A percentile compares a stretch with the other conserved stretches of the same genome.
phyloP scores from a whole-genome alignment of 2,113 vertebrate genomes.

The Geothlypis trichas region DNA sequence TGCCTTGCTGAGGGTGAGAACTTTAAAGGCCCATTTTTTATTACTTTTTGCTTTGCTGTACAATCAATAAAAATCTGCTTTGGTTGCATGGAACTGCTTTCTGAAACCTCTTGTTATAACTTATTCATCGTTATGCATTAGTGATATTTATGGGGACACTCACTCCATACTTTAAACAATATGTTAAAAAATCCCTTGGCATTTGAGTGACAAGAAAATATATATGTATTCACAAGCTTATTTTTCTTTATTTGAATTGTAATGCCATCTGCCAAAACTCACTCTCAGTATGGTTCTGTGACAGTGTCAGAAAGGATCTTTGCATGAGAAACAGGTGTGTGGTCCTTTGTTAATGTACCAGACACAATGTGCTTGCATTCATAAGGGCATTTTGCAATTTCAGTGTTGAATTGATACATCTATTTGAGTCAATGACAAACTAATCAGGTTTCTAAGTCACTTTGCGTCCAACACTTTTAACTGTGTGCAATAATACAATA shows the following conservation, averaged over 20 bases:
- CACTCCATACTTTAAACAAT: conserved; percentile 47
- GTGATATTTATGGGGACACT: conserved; percentile 55
- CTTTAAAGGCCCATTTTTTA: background rate
- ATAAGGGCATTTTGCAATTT: conserved; percentile 38
- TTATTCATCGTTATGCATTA: conserved; percentile 40
- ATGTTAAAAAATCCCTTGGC: conserved; percentile 44
- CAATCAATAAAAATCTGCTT: conserved; percentile 19
- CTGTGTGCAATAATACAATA: background rate
- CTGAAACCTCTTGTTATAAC: conserved; percentile 25
- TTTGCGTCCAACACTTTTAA: conserved; percentile 21
- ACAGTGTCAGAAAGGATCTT: conserved; percentile 41
- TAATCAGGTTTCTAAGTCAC: conserved; percentile 7
- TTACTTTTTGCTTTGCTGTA: conserved; percentile 8
- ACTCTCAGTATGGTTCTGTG: conserved; percentile 38
- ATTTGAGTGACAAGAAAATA: conserved; percentile 61
- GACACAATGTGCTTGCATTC: conserved; percentile 60
- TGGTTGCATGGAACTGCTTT: background rate
- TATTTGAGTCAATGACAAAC: conserved; percentile 49
- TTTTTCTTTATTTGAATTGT: conserved; percentile 72
- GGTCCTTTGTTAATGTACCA: conserved; percentile 52
- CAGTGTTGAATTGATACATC: conserved; percentile 37
- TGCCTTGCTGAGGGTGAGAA: background rate
- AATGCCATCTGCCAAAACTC: conserved; percentile 69
- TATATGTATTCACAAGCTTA: conserved; percentile 45
- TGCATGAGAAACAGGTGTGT: conserved; percentile 43